These are phyloP conservation scores for Argyra leucocephala DNA, from an alignment of 2,888 invertebrate genomes.

Conservation along the genomic window DNA sequence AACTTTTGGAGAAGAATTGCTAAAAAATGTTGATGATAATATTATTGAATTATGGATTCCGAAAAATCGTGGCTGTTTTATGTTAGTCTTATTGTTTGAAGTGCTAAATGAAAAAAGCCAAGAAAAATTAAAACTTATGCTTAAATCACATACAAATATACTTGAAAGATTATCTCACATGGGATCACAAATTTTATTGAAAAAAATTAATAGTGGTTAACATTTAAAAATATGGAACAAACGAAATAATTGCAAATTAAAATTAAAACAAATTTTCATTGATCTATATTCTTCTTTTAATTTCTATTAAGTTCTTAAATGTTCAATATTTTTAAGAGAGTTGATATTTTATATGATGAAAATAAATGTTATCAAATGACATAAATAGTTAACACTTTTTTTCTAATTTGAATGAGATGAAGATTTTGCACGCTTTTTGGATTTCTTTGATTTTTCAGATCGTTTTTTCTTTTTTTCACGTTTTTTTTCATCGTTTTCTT, in stretches of 20 bases:
- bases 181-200: neutral
- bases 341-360: neutral
- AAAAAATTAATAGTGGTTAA: neutral
- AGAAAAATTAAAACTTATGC: neutral
- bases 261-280: too few relatives aligned
- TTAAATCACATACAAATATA: neutral
- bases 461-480: constrained; percentile 33
- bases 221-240: too few relatives aligned
- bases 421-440: constrained; percentile 39
- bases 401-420: constrained; percentile 31
- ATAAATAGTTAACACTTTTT: constrained; percentile 20
- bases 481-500: constrained; percentile 25
- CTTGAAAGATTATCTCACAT: neutral
- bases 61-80: constrained; percentile 7
- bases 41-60: constrained; percentile 27
- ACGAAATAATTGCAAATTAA: too few relatives aligned
- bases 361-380: neutral
- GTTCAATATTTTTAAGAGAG: neutral
- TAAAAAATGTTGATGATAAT: constrained; percentile 47
- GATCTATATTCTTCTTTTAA: too few relatives aligned
- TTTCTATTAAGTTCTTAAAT: neutral
- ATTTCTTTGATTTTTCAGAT: constrained; percentile 34
- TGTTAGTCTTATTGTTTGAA: neutral
- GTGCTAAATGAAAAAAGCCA: neutral
- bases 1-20: constrained; percentile 53